phyloP scores from a whole-genome alignment of 2,888 invertebrate species.

The Cataglyphis rosenhaueri region DNA sequence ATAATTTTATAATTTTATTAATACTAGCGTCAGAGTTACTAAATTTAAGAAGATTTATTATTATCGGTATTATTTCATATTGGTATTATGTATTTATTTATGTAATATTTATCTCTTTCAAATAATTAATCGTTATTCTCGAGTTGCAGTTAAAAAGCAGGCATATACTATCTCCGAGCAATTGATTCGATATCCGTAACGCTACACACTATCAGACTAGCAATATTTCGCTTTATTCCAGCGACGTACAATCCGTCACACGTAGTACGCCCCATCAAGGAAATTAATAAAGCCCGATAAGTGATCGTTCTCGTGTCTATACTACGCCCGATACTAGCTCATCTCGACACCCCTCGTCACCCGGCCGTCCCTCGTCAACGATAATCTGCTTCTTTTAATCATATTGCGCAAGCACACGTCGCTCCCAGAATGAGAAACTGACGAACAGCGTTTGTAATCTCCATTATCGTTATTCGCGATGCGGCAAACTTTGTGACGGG shows the following conservation, averaged over 20 bases:
- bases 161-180: neutral
- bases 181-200: conserved; percentile 20
- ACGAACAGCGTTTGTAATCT: conserved; percentile 55
- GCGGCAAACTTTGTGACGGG: conserved; percentile 1
- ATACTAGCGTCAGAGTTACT: neutral
- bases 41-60: neutral
- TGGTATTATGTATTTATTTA: neutral
- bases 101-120: neutral
- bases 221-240: conserved; percentile 37
- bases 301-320: conserved; percentile 55
- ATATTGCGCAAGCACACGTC: conserved; percentile 58
- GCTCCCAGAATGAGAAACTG: conserved; percentile 54
- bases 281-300: conserved; percentile 66
- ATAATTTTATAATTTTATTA: conserved; percentile 1
- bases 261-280: conserved; percentile 55
- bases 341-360: conserved; percentile 16
- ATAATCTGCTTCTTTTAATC: conserved; percentile 66
- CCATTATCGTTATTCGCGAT: conserved; percentile 57
- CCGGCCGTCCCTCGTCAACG: neutral
- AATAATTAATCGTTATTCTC: neutral
- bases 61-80: neutral
- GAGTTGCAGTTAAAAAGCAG: neutral
- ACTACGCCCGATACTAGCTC: conserved; percentile 30
- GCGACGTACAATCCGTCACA: conserved; percentile 58
- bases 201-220: conserved; percentile 37